Evolutionary conservation across 1,140 invertebrate species (phyloP), one percentile per base, ranked within the genome.

Genomic region (Metopolophium dirhodum): DNA sequence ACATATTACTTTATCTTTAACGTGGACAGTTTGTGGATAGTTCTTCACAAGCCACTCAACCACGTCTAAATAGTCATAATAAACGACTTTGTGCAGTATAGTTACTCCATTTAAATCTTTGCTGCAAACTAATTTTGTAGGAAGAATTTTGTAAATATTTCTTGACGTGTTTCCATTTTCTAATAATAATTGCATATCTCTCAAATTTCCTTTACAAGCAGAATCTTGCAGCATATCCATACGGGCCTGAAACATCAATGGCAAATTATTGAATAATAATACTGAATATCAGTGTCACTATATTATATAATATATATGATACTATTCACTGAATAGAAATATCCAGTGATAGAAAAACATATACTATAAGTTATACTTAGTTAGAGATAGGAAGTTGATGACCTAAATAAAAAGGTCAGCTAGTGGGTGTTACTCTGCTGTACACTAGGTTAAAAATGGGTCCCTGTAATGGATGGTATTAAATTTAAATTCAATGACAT

Each of bases 51-150:
- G 95, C 96, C 97, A 98, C 93, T 97, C 96, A 9, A 97, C 96
- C 77, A 98, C 97, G 82, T 97, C 96, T 91, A 95, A 96, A 94
- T 97, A 96, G 94, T 97, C 97, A 95, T 98, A 96, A 94, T 97
- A 97, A 20, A 98, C 96, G 0, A 97, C 97, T 95, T 98, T 97
- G 95, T 98, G 97, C 61, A 98, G 95, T 51, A 98, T 95, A 18
- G 97, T 97, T 51, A 97, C 96, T 8, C 98, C 97, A n/a, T 96
- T 95, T 47, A 96, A 95, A 95, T 98, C 97, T 94, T 97, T 96
- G 41, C 97, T 97, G 89, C 96, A 95, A 0, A 97, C 96, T 93
- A 97, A 95, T 94, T 96, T 94, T 96, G 96, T 94, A 96, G 96
- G n/a, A 96, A 96, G 82, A 96, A 96, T 37, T 95, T 90, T 93